A percentile compares a stretch with the other conserved stretches of the same genome.
phyloP scores from a whole-genome alignment of 2,113 vertebrate genomes.

The Mystacornis crossleyi region DNA sequence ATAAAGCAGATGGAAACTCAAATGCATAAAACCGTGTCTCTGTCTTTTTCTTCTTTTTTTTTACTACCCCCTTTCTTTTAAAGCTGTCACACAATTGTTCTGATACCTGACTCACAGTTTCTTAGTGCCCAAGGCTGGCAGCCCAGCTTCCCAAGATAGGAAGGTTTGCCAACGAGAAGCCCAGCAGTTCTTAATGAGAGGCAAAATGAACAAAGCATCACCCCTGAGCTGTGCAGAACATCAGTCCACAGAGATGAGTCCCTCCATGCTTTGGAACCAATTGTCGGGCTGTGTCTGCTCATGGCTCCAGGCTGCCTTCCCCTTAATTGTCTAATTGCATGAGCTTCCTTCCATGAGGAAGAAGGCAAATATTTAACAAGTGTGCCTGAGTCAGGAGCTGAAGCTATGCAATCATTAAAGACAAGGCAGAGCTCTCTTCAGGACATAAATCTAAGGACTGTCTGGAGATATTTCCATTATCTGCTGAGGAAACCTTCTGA shows the following conservation, averaged over 20 bases:
- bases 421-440: neutral
- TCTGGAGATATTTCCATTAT: neutral
- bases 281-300: neutral
- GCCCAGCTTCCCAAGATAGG: neutral
- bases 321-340: neutral
- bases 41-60: neutral
- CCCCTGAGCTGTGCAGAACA: neutral
- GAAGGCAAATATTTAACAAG: neutral
- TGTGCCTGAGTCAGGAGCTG: neutral
- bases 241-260: neutral
- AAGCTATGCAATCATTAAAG: neutral
- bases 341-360: too few species aligned
- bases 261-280: neutral
- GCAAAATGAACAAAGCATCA: neutral
- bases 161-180: neutral
- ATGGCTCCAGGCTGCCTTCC: neutral
- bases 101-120: neutral
- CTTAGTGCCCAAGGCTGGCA: neutral
- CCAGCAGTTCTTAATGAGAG: rapidly evolving
- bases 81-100: neutral
- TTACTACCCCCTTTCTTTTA: neutral
- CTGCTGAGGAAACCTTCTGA: neutral
- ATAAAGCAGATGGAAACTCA: neutral
- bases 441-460: neutral
- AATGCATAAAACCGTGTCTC: neutral